Conservation (phyloP, 1,140 invertebrate species). For the Conus ventricosus region DNA sequence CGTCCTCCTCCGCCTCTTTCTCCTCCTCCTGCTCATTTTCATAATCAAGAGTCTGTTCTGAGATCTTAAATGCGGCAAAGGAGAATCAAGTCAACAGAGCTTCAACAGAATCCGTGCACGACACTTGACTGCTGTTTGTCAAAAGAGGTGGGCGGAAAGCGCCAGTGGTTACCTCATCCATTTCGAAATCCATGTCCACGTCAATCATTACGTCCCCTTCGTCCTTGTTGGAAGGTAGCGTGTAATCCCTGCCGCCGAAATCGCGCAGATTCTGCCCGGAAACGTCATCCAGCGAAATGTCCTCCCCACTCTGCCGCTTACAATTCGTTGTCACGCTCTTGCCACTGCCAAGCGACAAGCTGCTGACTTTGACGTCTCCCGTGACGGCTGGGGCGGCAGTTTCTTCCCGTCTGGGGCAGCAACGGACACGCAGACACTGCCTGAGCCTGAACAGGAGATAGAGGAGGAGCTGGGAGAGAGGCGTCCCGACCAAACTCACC, state of each 20-base stretch:
- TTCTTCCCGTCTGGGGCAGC: not conserved
- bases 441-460: constrained; percentile 62
- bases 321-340: not conserved
- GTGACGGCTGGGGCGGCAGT: not conserved
- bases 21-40: too few species aligned
- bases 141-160: not conserved
- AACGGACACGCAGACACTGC: not conserved
- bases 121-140: constrained; percentile 16
- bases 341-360: not conserved
- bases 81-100: not conserved
- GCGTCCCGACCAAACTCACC: constrained; percentile 49
- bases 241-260: not conserved
- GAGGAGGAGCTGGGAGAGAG: constrained; percentile 57
- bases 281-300: not conserved
- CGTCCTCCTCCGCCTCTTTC: too few species aligned
- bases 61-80: too few species aligned
- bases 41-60: too few species aligned
- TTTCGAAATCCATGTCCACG: constrained; percentile 33
- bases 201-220: not conserved
- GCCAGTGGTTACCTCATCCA: not conserved
- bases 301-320: not conserved
- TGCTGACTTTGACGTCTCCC: not conserved
- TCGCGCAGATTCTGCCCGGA: too few species aligned
- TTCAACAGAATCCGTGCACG: constrained; percentile 25
- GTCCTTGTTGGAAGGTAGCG: not conserved